Evolutionary conservation across 2,113 vertebrate genomes (phyloP).

Genomic region (Ginglymostoma cirratum): DNA sequence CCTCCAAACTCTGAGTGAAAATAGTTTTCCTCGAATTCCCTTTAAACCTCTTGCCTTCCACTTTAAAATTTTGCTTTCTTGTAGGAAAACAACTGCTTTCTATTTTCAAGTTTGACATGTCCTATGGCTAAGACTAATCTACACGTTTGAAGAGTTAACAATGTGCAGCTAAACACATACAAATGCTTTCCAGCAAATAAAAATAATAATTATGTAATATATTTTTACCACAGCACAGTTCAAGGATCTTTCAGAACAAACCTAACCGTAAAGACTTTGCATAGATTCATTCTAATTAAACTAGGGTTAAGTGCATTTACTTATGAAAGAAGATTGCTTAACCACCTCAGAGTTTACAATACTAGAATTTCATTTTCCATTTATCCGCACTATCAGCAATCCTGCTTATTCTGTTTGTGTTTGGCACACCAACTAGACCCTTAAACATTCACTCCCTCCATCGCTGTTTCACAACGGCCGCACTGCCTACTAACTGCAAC

Average conservation of each 20-base stretch:
- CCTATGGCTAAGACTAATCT: background rate
- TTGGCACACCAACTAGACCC: too few species aligned
- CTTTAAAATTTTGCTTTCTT: too few species aligned
- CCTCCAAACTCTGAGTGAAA: too few species aligned
- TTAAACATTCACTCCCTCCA: too few species aligned
- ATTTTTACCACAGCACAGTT: too few species aligned
- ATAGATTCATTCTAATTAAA: background rate
- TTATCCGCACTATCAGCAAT: background rate
- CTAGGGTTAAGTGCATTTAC: background rate
- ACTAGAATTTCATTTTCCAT: background rate
- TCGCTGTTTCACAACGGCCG: too few species aligned
- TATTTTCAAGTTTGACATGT: too few species aligned
- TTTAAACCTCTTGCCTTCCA: too few species aligned
- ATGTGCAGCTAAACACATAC: background rate
- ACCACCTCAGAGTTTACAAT: background rate
- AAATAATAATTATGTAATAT: background rate
- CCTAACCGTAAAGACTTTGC: background rate
- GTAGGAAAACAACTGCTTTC: too few species aligned
- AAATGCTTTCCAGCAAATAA: background rate
- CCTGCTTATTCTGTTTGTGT: background rate
- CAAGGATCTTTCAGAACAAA: background rate
- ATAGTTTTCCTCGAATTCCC: too few species aligned
- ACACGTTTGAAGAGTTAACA: background rate
- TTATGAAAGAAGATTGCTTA: background rate
- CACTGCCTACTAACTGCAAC: too few species aligned